phyloP scores from a whole-genome alignment of 2,888 invertebrate species.

The Uropetala carovei region DNA sequence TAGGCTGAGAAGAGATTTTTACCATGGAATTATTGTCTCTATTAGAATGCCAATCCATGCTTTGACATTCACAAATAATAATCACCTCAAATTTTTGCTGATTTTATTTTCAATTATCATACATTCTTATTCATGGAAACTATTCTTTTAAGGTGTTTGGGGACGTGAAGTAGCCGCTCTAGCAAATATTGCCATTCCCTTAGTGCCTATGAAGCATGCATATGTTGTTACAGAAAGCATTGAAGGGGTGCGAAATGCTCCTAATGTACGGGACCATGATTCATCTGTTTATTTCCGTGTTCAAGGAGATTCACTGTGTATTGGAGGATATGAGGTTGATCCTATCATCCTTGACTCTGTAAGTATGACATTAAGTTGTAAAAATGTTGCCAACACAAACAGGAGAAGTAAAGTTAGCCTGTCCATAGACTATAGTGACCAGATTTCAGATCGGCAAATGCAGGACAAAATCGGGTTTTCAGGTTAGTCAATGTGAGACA shows the following conservation, averaged over 20 bases:
- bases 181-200: constrained; percentile 83
- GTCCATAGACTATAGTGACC: background rate
- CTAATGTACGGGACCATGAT: constrained; percentile 93
- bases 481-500: too few relatives aligned
- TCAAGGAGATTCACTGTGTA: constrained; percentile 88
- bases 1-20: too few relatives aligned
- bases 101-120: too few relatives aligned
- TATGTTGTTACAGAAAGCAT: constrained; percentile 90
- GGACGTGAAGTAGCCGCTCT: constrained; percentile 84
- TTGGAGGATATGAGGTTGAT: constrained; percentile 93
- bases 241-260: constrained; percentile 84
- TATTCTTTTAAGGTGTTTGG: constrained; percentile 83
- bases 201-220: constrained; percentile 91
- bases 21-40: too few relatives aligned
- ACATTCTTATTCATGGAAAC: too few relatives aligned
- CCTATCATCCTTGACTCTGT: constrained; percentile 88
- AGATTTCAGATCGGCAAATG: too few relatives aligned
- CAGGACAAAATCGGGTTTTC: too few relatives aligned
- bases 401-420: background rate
- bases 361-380: constrained; percentile 67
- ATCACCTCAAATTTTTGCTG: too few relatives aligned
- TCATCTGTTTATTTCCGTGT: constrained; percentile 88
- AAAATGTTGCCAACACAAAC: background rate
- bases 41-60: too few relatives aligned
- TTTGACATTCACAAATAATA: too few relatives aligned